Percentiles rank a stretch among this genome's conserved stretches.
Evolutionary conservation across 2,797 vertebrate species (phyloP).

Genomic region (Scleropages formosus): DNA sequence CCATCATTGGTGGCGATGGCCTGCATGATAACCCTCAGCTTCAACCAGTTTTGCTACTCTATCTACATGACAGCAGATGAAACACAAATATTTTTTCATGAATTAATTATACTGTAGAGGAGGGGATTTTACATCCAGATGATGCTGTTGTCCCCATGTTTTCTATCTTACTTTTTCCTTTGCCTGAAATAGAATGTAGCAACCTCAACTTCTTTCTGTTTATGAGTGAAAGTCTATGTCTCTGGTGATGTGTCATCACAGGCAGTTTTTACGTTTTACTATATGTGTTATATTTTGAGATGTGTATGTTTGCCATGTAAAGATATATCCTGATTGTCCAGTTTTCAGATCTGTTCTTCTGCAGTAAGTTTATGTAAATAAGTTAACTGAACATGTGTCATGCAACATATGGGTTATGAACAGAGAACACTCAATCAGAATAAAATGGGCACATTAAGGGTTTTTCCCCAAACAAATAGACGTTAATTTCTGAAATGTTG

Average conservation of each 20-base stretch:
- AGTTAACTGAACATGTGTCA: too few relatives aligned
- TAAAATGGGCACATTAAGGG: too few relatives aligned
- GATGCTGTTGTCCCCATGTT: background rate
- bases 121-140: conserved; percentile 16
- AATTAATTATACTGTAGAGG: background rate
- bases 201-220: background rate
- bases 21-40: too few relatives aligned
- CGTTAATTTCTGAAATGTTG: too few relatives aligned
- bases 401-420: too few relatives aligned
- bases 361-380: too few relatives aligned
- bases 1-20: background rate
- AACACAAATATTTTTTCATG: background rate
- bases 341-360: too few relatives aligned
- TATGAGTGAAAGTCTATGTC: background rate
- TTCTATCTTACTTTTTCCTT: background rate
- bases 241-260: background rate
- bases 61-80: background rate
- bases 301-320: background rate
- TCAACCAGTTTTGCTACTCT: conserved; percentile 12
- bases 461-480: too few relatives aligned
- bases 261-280: background rate
- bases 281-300: background rate
- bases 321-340: too few relatives aligned
- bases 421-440: too few relatives aligned
- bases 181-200: background rate